Evolutionary conservation across 2,797 vertebrate genomes (phyloP).

Genomic region (Florisuga fusca): DNA sequence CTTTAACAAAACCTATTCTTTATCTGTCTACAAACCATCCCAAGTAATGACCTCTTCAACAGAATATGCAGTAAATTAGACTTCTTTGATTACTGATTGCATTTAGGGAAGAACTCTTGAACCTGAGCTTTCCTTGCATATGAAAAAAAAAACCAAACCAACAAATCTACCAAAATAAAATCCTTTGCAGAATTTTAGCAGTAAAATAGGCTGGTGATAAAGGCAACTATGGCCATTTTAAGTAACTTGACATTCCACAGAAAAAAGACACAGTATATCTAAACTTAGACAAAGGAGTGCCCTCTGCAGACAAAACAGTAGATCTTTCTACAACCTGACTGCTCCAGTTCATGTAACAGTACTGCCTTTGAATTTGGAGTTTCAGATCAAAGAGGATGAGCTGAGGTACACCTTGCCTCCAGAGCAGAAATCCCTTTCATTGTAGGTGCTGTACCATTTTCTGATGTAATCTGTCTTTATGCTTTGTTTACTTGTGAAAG

Average conservation of each 20-base stretch:
- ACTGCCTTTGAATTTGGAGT: not conserved
- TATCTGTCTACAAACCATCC: not conserved
- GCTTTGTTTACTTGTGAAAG: not conserved
- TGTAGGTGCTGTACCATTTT: not conserved
- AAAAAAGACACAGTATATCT: not conserved
- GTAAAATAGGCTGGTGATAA: not conserved
- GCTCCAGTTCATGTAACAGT: not conserved
- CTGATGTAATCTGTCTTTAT: not conserved
- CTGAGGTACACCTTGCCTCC: not conserved
- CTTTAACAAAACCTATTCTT: not conserved
- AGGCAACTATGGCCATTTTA: not conserved
- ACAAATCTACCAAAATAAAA: not conserved
- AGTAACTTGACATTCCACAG: not conserved
- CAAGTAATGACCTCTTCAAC: not conserved
- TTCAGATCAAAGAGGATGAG: not conserved
- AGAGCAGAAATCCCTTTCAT: not conserved
- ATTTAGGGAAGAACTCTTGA: not conserved
- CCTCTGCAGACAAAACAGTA: not conserved
- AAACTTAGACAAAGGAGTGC: not conserved
- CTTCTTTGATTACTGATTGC: not conserved
- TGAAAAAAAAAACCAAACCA: not conserved
- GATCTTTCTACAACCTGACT: not conserved
- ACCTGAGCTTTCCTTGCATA: not conserved
- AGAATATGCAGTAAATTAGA: not conserved
- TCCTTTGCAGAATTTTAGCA: not conserved